Evolutionary conservation across 1,140 invertebrate genomes (phyloP).

Genomic region (Apis dorsata): DNA sequence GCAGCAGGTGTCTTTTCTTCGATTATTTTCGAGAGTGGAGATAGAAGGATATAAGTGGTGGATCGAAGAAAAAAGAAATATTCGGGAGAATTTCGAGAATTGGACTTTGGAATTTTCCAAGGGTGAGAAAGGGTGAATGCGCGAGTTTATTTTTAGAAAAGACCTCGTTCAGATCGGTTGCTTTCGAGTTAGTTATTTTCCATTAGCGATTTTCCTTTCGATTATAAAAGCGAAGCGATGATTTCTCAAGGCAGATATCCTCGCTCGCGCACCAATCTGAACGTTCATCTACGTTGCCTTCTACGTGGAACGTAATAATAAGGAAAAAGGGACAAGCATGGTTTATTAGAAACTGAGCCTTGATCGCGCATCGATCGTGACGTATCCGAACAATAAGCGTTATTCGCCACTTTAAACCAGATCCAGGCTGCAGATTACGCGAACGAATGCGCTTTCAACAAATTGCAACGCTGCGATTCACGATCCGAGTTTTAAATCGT

Average conservation of each 20-base stretch:
- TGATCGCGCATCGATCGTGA: slow-evolving; percentile 63
- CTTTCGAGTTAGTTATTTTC: too few species aligned
- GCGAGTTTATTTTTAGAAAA: too few species aligned
- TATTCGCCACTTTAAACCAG: slow-evolving; percentile 37
- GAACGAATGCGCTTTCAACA: not conserved
- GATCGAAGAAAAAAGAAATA: too few species aligned
- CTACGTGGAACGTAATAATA: slow-evolving; percentile 52
- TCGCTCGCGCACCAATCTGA: slow-evolving; percentile 48
- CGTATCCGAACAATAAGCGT: slow-evolving; percentile 64
- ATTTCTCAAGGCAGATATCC: slow-evolving; percentile 49
- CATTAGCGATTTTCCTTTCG: not conserved
- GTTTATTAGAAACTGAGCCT: slow-evolving; percentile 61
- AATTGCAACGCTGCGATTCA: not conserved
- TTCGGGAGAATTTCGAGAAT: too few species aligned
- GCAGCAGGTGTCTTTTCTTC: too few species aligned
- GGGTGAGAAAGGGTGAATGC: too few species aligned
- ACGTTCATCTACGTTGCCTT: slow-evolving; percentile 30
- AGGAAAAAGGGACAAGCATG: slow-evolving; percentile 46
- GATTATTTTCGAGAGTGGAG: too few species aligned
- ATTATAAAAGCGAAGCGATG: slow-evolving; percentile 18
- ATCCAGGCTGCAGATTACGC: slow-evolving; percentile 11
- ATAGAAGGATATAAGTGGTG: not conserved
- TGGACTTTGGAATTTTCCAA: not conserved
- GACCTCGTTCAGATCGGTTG: too few species aligned
- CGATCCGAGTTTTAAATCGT: not conserved